phyloP scores from a whole-genome alignment of 1,140 invertebrate genomes.

The Drosophila rufa region DNA sequence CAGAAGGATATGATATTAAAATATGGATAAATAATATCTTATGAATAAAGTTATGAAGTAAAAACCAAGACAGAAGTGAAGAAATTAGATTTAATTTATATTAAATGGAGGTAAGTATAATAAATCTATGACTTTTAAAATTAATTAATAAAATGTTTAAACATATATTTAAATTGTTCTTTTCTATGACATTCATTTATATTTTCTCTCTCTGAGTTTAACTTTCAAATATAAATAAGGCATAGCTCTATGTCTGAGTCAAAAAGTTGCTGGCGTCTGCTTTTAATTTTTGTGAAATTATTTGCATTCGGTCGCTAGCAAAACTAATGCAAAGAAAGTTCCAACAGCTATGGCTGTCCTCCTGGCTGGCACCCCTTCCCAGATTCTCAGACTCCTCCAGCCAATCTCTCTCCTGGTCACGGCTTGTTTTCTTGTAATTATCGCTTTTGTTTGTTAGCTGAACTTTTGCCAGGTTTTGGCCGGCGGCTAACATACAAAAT shows the following conservation, averaged over 20 bases:
- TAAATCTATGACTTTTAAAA: no score
- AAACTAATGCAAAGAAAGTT: conserved; percentile 65
- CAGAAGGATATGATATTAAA: not conserved
- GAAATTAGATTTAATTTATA: not conserved
- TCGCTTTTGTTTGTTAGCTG: conserved; percentile 82
- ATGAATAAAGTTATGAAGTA: no score
- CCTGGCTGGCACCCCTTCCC: conserved; percentile 17
- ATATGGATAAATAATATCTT: not conserved
- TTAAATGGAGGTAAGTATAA: no score
- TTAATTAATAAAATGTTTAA: no score
- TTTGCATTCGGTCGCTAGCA: conserved; percentile 69
- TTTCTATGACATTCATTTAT: not conserved
- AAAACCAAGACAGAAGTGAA: not conserved
- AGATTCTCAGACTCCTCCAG: not conserved
- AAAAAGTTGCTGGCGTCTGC: conserved; percentile 60
- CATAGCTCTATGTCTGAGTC: conserved; percentile 20
- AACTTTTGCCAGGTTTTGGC: conserved; percentile 75
- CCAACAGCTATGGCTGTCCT: conserved; percentile 23
- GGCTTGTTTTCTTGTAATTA: conserved; percentile 83
- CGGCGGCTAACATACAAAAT: conserved; percentile 80
- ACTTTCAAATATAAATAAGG: conserved; percentile 55
- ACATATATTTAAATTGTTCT: no score
- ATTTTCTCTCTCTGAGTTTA: conserved; percentile 13
- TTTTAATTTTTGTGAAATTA: conserved; percentile 81
- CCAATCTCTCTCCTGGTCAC: conserved; percentile 13